phyloP scores from a whole-genome alignment of 2,113 vertebrate species.

The Argyrosomus japonicus region DNA sequence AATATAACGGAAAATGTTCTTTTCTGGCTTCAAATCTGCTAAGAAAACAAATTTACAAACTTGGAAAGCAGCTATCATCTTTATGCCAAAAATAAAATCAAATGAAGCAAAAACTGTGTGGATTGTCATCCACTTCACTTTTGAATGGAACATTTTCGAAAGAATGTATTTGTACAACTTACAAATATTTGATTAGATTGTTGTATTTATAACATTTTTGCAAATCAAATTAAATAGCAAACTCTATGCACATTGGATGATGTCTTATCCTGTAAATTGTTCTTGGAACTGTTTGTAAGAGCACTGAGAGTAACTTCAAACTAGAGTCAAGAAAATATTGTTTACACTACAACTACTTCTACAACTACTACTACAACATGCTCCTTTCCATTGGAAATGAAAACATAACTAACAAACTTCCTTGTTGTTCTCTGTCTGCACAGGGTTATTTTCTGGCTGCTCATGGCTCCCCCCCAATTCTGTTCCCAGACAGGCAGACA shows the following conservation, averaged over 20 bases:
- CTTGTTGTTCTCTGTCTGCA: neutral
- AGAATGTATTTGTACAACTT: neutral
- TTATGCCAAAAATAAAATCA: neutral
- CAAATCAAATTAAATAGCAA: neutral
- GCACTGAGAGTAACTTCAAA: neutral
- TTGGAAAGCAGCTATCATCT: neutral
- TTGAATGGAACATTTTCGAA: neutral
- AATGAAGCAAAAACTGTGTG: neutral
- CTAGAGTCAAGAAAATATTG: neutral
- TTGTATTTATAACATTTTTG: neutral
- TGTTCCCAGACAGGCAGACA: neutral
- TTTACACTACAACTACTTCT: neutral
- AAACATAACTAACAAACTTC: neutral
- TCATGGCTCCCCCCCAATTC: neutral
- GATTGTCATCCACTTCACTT: neutral
- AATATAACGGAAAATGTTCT: neutral
- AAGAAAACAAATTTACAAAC: neutral
- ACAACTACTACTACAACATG: too few relatives aligned
- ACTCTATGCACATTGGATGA: neutral
- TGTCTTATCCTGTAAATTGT: too few relatives aligned
- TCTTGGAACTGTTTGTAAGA: neutral
- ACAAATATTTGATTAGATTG: neutral
- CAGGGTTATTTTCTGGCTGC: neutral
- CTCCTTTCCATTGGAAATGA: neutral
- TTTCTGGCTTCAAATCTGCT: neutral